Conservation (phyloP, 2,888 invertebrate genomes). For the Tigriopus californicus region DNA sequence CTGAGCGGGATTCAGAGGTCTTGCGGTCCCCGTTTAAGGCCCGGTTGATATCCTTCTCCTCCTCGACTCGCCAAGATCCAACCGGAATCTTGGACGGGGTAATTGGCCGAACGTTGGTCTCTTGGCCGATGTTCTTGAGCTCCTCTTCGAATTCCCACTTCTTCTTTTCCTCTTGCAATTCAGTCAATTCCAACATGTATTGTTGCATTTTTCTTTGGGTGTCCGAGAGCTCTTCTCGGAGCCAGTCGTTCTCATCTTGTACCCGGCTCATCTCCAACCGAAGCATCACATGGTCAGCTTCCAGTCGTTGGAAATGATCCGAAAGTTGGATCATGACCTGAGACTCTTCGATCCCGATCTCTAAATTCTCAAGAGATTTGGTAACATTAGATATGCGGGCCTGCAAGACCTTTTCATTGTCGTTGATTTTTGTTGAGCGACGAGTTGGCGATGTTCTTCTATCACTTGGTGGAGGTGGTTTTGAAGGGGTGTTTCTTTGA, state of each 20-base stretch:
- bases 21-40: background rate
- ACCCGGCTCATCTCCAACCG: conserved; percentile 13
- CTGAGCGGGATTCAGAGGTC: background rate
- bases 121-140: background rate
- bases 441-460: background rate
- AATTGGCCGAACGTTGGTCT: conserved; percentile 8
- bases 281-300: conserved; percentile 5
- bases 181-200: background rate
- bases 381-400: conserved; percentile 4
- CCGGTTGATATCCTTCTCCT: conserved; percentile 15
- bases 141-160: conserved; percentile 12
- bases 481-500: background rate
- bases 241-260: conserved; percentile 16
- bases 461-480: background rate
- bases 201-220: conserved; percentile 13
- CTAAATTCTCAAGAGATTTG: conserved; percentile 6
- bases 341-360: conserved; percentile 14
- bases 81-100: conserved; percentile 16
- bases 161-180: conserved; percentile 5
- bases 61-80: conserved; percentile 15
- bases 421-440: background rate
- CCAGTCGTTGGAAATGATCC: conserved; percentile 12
- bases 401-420: background rate
- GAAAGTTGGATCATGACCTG: background rate
- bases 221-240: conserved; percentile 15